phyloP scores from a whole-genome alignment of 2,888 invertebrate species.

The Anoncus sp. region DNA sequence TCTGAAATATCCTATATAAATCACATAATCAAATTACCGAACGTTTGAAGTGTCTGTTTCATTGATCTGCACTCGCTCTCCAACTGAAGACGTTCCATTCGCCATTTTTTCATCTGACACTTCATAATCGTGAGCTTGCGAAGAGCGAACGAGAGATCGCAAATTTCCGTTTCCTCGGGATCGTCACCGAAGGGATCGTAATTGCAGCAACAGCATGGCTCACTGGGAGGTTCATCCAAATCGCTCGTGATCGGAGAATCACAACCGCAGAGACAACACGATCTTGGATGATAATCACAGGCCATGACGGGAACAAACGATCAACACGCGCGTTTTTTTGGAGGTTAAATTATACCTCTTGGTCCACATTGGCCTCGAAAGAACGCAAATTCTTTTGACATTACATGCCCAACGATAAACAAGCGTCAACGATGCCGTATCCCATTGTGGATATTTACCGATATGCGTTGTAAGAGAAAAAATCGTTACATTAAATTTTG shows the following conservation, averaged over 20 bases:
- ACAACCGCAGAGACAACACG: constrained; percentile 61
- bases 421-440: neutral
- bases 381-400: constrained; percentile 4
- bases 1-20: neutral
- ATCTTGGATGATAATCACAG: constrained; percentile 34
- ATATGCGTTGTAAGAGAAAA: neutral
- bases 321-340: neutral
- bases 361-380: constrained; percentile 11
- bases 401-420: constrained; percentile 30
- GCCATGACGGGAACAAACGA: constrained; percentile 33
- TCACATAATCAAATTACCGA: constrained; percentile 68
- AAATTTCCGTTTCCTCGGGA: constrained; percentile 73
- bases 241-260: constrained; percentile 57
- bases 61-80: constrained; percentile 78
- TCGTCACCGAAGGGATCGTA: constrained; percentile 76
- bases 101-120: constrained; percentile 80
- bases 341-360: neutral
- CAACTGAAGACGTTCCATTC: constrained; percentile 75
- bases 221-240: constrained; percentile 67
- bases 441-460: constrained; percentile 15
- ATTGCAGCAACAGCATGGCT: constrained; percentile 75
- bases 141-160: constrained; percentile 76
- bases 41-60: constrained; percentile 73
- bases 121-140: constrained; percentile 79
- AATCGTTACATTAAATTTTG: constrained; percentile 11